Conservation (phyloP, 2,888 invertebrate species). For the Metellina segmentata region DNA sequence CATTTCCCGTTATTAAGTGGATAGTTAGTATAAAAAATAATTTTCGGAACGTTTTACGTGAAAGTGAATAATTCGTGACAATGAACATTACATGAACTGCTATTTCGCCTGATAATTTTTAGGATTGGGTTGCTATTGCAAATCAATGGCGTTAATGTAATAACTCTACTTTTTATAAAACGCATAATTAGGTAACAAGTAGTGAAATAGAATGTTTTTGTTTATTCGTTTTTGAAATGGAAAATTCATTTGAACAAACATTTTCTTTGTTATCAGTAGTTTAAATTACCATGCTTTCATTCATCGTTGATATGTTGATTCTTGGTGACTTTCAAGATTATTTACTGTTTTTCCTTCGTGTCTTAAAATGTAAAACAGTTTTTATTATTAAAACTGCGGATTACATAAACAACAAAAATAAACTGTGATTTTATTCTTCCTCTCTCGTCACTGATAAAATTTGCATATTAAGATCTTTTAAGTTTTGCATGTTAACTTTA, state of each 20-base stretch:
- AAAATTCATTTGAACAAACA: not conserved
- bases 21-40: conserved; percentile 9
- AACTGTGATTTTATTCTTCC: too few species aligned
- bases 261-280: too few species aligned
- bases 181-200: not conserved
- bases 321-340: too few species aligned
- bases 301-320: too few species aligned
- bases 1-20: conserved; percentile 18
- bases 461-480: too few species aligned
- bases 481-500: too few species aligned
- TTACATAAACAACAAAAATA: too few species aligned
- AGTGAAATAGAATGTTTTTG: not conserved
- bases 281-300: too few species aligned
- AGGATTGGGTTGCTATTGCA: not conserved
- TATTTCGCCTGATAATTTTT: not conserved
- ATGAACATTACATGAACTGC: conserved; percentile 35
- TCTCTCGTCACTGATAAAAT: too few species aligned
- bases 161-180: conserved; percentile 6
- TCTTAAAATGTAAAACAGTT: too few species aligned
- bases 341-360: too few species aligned
- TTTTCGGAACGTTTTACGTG: conserved; percentile 8
- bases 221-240: not conserved
- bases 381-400: too few species aligned
- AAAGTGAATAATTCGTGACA: conserved; percentile 50
- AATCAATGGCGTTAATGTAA: conserved; percentile 38